Evolutionary conservation across 2,797 vertebrate species (phyloP).

Genomic region (Gambelia wislizenii): DNA sequence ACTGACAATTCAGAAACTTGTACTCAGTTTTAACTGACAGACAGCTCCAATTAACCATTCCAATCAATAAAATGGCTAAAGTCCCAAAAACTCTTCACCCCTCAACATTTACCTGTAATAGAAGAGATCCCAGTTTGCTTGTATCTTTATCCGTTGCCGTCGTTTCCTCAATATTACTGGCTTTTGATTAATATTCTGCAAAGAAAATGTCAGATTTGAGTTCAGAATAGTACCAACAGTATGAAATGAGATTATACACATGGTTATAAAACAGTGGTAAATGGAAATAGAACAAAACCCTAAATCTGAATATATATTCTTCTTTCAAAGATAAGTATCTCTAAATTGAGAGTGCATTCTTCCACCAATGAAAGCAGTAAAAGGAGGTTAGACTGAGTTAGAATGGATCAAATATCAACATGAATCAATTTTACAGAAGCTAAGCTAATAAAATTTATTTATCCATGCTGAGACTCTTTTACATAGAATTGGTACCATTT

Average conservation of each 20-base stretch:
- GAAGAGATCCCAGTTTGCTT: slow-evolving; percentile 98
- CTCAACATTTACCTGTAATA: slow-evolving; percentile 90
- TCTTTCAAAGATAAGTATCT: slow-evolving; percentile 8
- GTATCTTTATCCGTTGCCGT: slow-evolving; percentile 98
- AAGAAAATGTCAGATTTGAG: slow-evolving; percentile 28
- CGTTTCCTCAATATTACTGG: slow-evolving; percentile 98
- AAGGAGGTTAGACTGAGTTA: not conserved
- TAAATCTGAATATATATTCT: not conserved
- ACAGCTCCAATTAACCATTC: not conserved
- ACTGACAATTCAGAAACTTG: not conserved
- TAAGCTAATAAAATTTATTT: slow-evolving; percentile 57
- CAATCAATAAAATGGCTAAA: not conserved
- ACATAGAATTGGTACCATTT: not conserved
- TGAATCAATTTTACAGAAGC: not conserved
- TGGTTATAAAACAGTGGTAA: not conserved
- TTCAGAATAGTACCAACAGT: slow-evolving; percentile 13
- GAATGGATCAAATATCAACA: not conserved
- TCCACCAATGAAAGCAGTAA: slow-evolving; percentile 18
- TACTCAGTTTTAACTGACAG: not conserved
- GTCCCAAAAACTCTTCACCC: not conserved
- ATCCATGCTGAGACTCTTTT: slow-evolving; percentile 18
- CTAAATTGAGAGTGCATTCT: slow-evolving; percentile 6
- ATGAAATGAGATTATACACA: not conserved
- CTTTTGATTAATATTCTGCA: slow-evolving; percentile 95
- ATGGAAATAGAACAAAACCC: too few relatives aligned